Conservation (phyloP, 2,113 vertebrate genomes). For the Microtus richardsoni region DNA sequence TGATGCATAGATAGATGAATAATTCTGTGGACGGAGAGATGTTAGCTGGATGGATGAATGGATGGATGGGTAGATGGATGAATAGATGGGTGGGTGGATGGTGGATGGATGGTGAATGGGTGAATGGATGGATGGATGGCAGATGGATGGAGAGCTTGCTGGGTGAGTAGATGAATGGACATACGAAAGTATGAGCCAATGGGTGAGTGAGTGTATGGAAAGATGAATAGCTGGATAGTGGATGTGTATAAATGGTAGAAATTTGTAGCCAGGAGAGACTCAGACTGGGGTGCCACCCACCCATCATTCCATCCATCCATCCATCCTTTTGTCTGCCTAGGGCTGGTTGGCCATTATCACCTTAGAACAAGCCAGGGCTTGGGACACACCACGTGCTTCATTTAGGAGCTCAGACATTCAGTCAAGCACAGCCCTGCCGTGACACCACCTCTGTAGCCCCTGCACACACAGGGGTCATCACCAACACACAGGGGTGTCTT, state of each 20-base stretch:
- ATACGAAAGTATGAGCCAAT: background rate
- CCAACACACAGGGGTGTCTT: background rate
- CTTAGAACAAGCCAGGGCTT: background rate
- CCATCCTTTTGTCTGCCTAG: background rate
- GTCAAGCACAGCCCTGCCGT: background rate
- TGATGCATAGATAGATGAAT: background rate
- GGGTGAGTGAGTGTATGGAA: accelerated
- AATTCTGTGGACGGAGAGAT: background rate
- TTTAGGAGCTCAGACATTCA: background rate
- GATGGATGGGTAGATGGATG: background rate
- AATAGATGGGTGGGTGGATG: background rate
- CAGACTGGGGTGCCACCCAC: background rate
- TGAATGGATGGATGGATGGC: background rate
- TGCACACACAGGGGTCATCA: accelerated
- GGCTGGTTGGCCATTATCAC: background rate
- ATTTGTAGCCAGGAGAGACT: background rate
- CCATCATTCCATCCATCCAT: too few species aligned
- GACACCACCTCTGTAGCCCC: background rate
- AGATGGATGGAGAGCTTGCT: background rate
- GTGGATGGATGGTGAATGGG: too few species aligned
- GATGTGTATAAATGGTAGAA: background rate
- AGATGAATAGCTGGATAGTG: too few species aligned
- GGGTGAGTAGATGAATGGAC: background rate
- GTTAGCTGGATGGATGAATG: background rate
- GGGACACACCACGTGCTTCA: too few species aligned